Evolutionary conservation across 53 echinoderm and acorn worm genomes (phyloP).

Genomic region (Astropecten irregularis): DNA sequence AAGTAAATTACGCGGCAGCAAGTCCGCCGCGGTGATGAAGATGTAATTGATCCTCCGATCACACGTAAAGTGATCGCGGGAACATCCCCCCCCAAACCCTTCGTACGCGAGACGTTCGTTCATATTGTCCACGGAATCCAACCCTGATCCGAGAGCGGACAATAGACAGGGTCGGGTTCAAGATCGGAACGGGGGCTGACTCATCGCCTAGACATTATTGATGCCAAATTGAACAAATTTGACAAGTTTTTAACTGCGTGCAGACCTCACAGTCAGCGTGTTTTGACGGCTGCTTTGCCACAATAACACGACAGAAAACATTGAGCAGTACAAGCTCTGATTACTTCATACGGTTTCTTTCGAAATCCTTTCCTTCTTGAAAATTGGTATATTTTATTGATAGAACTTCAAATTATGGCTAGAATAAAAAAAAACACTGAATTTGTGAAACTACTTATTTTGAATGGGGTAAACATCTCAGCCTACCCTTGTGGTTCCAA

Average conservation of each 20-base stretch:
- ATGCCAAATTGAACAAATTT: constrained; percentile 11
- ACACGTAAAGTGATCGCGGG: constrained; percentile 29
- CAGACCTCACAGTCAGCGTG: too few relatives aligned
- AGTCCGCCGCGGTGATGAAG: not conserved
- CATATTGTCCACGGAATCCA: not conserved
- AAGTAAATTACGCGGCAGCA: not conserved
- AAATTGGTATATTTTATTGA: too few relatives aligned
- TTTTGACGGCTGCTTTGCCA: too few relatives aligned
- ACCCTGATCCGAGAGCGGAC: constrained; percentile 34
- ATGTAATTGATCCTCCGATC: constrained; percentile 44
- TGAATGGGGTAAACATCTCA: too few relatives aligned
- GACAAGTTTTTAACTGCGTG: not conserved
- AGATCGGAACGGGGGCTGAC: constrained; percentile 22
- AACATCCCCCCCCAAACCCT: not conserved
- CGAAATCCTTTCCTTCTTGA: too few relatives aligned
- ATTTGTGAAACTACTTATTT: too few relatives aligned
- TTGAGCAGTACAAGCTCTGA: too few relatives aligned
- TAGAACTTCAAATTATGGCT: too few relatives aligned
- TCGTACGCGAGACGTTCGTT: not conserved
- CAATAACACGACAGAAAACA: too few relatives aligned
- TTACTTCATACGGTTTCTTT: too few relatives aligned
- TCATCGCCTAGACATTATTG: constrained; percentile 37
- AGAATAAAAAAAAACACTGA: too few relatives aligned
- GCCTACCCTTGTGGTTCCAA: too few relatives aligned
- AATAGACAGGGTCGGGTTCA: constrained; percentile 40